Percentiles rank a stretch among this genome's conserved stretches.
phyloP scores from a whole-genome alignment of 2,888 invertebrate species.

The Andrena camellia region DNA sequence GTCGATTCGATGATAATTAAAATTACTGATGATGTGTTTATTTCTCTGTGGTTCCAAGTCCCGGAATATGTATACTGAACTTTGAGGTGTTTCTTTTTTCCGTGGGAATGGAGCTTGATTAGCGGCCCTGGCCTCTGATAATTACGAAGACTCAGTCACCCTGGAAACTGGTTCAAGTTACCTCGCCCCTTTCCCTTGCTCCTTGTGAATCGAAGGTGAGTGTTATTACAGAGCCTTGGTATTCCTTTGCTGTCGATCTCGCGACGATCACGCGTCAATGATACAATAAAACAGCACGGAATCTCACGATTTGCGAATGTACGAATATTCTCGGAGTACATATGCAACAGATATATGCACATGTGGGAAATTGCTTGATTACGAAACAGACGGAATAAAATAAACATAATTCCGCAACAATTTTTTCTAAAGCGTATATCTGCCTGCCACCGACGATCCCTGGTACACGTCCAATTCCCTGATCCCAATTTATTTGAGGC shows the following conservation, averaged over 20 bases:
- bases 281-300: conserved; percentile 24
- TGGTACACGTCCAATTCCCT: background rate
- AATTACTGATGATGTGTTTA: no score
- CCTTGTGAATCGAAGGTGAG: conserved; percentile 52
- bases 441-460: background rate
- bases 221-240: conserved; percentile 47
- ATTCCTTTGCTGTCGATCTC: conserved; percentile 23
- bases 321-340: background rate
- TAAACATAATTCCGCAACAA: background rate
- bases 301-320: conserved; percentile 2
- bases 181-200: conserved; percentile 53
- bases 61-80: no score
- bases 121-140: conserved; percentile 22
- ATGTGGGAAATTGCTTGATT: background rate
- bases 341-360: background rate
- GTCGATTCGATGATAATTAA: no score
- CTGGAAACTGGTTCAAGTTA: conserved; percentile 40
- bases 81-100: no score
- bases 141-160: conserved; percentile 19
- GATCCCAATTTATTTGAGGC: conserved; percentile 5
- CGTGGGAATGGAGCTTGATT: background rate
- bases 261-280: conserved; percentile 13
- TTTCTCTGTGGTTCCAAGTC: background rate
- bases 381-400: background rate
- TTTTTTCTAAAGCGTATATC: background rate